Evolutionary conservation across 2,888 invertebrate species (phyloP).

Genomic region (Phengaris alcon): DNA sequence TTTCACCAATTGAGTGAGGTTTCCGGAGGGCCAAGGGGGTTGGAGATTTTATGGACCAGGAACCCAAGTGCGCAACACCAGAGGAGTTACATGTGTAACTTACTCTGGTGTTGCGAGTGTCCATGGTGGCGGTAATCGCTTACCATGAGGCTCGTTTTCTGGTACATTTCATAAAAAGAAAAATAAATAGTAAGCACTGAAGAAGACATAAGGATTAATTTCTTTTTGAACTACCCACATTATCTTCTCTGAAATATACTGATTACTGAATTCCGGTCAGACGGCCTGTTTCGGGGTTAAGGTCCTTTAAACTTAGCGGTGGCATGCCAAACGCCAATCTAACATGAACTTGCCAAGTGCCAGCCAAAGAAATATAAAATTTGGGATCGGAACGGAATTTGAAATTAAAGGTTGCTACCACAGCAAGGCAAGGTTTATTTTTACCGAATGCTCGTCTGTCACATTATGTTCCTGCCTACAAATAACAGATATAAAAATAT

Average conservation of each 20-base stretch:
- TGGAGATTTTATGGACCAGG: too few relatives aligned
- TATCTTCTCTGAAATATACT: neutral
- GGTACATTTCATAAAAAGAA: too few relatives aligned
- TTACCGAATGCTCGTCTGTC: neutral
- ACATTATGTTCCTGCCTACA: conserved; percentile 18
- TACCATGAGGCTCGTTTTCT: too few relatives aligned
- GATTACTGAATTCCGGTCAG: neutral
- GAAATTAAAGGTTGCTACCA: neutral
- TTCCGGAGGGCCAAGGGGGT: too few relatives aligned
- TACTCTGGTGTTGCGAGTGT: too few relatives aligned
- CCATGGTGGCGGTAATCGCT: too few relatives aligned
- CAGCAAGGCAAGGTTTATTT: neutral
- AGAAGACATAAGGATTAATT: neutral
- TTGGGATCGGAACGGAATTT: conserved; percentile 1
- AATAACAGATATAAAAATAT: conserved; percentile 24
- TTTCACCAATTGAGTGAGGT: too few relatives aligned
- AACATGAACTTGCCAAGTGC: neutral
- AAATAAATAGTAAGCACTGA: neutral
- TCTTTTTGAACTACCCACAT: neutral
- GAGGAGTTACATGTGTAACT: too few relatives aligned
- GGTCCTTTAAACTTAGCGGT: conserved; percentile 15
- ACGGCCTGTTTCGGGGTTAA: neutral
- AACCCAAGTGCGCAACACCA: too few relatives aligned
- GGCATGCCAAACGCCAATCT: conserved; percentile 11
- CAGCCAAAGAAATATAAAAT: neutral